phyloP scores from a whole-genome alignment of 2,113 vertebrate species.

The Erpornis zantholeuca region DNA sequence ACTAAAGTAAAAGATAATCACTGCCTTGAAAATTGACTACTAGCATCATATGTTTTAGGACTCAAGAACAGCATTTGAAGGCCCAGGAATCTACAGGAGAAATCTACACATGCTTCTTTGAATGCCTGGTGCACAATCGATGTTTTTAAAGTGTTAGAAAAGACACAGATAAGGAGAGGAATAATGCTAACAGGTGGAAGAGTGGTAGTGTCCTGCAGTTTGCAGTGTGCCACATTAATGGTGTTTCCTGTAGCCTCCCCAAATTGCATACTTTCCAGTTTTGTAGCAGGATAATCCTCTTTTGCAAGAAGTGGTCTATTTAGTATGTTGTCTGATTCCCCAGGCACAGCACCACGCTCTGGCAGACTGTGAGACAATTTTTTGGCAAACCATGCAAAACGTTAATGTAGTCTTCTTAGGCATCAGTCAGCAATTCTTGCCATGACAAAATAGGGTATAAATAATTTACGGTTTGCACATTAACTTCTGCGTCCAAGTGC shows the following conservation, averaged over 20 bases:
- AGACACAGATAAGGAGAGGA: not conserved
- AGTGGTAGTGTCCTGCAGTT: not conserved
- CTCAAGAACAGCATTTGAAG: not conserved
- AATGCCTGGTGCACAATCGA: not conserved
- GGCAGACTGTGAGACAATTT: not conserved
- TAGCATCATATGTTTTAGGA: not conserved
- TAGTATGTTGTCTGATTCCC: not conserved
- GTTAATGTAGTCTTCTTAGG: not conserved
- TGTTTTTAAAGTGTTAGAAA: not conserved
- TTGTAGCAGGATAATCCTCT: not conserved
- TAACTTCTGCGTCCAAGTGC: not conserved
- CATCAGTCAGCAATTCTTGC: not conserved
- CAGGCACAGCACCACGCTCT: not conserved
- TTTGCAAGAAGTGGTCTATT: not conserved
- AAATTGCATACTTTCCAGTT: not conserved
- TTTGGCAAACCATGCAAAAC: not conserved
- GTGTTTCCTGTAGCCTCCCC: not conserved
- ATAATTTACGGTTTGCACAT: not conserved
- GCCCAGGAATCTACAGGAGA: not conserved
- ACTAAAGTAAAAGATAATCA: not conserved
- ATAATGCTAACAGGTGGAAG: not conserved
- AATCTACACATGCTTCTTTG: not conserved
- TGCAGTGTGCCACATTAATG: rapidly evolving
- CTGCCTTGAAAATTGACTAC: not conserved
- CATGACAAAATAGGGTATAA: not conserved